Percentiles rank a stretch among this genome's conserved stretches.
phyloP scores from a whole-genome alignment of 53 echinoderm and acorn worm species.

The Paracentrotus lividus region DNA sequence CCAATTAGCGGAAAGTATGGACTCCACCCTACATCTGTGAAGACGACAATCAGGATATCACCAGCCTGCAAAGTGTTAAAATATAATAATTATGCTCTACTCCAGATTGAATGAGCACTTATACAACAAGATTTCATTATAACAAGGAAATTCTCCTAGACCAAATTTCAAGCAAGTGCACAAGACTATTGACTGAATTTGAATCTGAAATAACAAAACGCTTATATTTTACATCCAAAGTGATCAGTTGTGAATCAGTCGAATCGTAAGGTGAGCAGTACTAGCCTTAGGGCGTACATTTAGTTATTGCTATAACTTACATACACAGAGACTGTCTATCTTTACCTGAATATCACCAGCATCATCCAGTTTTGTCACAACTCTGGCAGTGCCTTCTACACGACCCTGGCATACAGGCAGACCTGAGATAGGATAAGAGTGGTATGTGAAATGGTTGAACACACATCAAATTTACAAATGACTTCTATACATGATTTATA shows the following conservation, averaged over 20 bases:
- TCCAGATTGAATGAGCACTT: no score
- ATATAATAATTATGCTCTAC: no score
- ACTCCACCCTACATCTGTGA: constrained; percentile 81
- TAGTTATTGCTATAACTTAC: no score
- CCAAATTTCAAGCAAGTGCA: no score
- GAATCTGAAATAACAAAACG: no score
- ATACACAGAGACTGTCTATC: no score
- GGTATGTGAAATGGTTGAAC: neutral
- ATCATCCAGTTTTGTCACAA: constrained; percentile 75
- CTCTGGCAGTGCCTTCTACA: constrained; percentile 75
- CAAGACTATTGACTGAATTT: no score
- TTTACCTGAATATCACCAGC: constrained; percentile 75
- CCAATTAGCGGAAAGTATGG: constrained; percentile 80
- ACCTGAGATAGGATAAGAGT: constrained; percentile 49
- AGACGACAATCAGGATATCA: constrained; percentile 76
- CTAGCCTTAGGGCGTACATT: no score
- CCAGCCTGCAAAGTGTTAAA: constrained; percentile 63
- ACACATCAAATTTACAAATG: neutral
- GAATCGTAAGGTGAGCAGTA: no score
- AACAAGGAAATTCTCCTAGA: no score
- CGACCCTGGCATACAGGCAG: constrained; percentile 76
- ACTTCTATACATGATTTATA: neutral
- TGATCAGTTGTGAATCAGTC: no score
- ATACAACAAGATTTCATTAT: neutral
- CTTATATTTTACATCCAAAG: no score